phyloP scores from a whole-genome alignment of 2,113 vertebrate species.

The Synodontis membranacea region DNA sequence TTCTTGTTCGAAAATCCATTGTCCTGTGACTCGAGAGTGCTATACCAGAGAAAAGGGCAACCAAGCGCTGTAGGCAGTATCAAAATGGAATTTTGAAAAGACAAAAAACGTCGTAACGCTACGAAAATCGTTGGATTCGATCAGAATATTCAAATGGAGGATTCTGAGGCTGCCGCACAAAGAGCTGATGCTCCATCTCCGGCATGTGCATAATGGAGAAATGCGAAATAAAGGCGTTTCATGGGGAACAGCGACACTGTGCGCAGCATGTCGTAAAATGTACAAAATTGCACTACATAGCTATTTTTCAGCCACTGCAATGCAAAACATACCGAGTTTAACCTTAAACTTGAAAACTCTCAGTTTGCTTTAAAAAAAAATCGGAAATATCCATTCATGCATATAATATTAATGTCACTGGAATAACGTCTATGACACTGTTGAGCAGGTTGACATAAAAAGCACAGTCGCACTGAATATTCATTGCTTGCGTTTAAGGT shows the following conservation, averaged over 20 bases:
- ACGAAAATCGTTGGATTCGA: not conserved
- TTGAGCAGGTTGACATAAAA: not conserved
- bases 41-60: not conserved
- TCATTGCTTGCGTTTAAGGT: not conserved
- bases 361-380: conserved; percentile 2
- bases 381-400: not conserved
- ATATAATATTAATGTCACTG: not conserved
- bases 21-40: not conserved
- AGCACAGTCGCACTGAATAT: not conserved
- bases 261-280: conserved; percentile 20
- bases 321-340: not conserved
- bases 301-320: not conserved
- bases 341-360: not conserved
- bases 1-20: conserved; percentile 3
- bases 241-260: conserved; percentile 38
- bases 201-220: not conserved
- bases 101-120: not conserved
- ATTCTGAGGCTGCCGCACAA: not conserved
- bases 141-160: not conserved
- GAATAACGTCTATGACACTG: not conserved
- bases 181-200: not conserved
- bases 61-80: not conserved
- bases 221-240: not conserved
- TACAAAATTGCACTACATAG: not conserved
- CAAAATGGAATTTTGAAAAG: not conserved